These are phyloP conservation scores for Anthrax anthrax DNA, from an alignment of 2,888 invertebrate species.

Conservation along the genomic window DNA sequence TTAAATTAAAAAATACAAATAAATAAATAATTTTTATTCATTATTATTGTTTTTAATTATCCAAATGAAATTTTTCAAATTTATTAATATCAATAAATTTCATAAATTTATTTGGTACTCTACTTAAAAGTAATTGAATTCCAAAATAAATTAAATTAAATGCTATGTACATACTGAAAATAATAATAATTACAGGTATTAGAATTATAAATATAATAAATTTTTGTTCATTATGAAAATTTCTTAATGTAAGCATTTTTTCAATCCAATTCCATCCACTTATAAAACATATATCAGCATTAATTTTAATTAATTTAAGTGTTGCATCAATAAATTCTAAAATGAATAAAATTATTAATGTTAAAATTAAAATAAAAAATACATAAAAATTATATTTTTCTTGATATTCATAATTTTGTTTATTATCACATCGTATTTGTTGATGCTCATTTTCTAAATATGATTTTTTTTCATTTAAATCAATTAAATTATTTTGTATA, in stretches of 20 bases:
- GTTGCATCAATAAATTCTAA: not conserved
- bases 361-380: not conserved
- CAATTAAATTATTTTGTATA: not conserved
- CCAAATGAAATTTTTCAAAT: not conserved
- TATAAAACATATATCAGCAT: not conserved
- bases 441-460: not conserved
- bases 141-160: slow-evolving; percentile 2
- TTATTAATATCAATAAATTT: not conserved
- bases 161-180: slow-evolving; percentile 1
- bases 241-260: not conserved
- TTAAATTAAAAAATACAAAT: too few relatives aligned
- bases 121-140: not conserved
- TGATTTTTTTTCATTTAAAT: not conserved
- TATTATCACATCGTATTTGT: too few relatives aligned
- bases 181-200: slow-evolving; percentile 1
- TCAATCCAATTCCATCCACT: slow-evolving; percentile 1
- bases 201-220: not conserved
- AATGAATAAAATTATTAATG: not conserved
- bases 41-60: too few relatives aligned
- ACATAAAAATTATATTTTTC: not conserved
- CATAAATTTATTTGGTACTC: not conserved
- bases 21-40: too few relatives aligned
- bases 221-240: not conserved
- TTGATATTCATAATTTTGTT: not conserved
- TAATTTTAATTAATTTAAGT: not conserved